A percentile compares a stretch with the other conserved stretches of the same genome.
phyloP scores from a whole-genome alignment of 2,113 vertebrate species.

The Sinocyclocheilus maitianheensis region DNA sequence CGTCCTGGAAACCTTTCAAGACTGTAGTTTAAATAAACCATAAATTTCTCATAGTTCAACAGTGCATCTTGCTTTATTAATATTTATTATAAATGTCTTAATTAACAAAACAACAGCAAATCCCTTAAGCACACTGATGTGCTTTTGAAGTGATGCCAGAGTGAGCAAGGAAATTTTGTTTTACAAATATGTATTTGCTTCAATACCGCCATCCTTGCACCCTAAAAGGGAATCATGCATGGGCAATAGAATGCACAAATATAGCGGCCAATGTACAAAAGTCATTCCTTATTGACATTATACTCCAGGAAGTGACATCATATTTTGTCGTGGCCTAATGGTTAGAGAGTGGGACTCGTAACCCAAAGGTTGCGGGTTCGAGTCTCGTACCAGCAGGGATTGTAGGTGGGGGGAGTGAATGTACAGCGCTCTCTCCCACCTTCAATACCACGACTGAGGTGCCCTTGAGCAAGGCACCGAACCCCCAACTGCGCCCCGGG shows the following conservation, averaged over 20 bases:
- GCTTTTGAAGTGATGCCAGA: neutral
- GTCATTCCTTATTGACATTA: neutral
- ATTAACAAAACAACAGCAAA: neutral
- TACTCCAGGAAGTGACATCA: neutral
- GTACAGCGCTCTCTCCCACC: too few species aligned
- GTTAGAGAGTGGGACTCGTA: too few species aligned
- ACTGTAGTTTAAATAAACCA: neutral
- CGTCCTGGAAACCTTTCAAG: neutral
- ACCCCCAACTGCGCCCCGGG: too few species aligned
- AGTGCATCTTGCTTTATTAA: neutral
- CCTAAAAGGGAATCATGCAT: neutral
- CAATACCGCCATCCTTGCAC: neutral
- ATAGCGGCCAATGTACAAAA: neutral
- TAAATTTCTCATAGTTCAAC: neutral
- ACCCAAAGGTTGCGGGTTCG: too few species aligned
- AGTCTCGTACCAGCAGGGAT: too few species aligned
- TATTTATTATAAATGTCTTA: neutral
- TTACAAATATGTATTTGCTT: neutral
- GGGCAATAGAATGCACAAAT: neutral
- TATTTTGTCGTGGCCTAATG: too few species aligned
- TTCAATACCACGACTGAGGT: too few species aligned
- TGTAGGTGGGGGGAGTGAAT: too few species aligned
- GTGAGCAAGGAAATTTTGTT: neutral
- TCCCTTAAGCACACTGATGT: neutral
- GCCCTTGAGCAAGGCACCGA: too few species aligned